Evolutionary conservation across 2,888 invertebrate genomes (phyloP), one percentile per base, ranked within the genome.

Genomic region (Brachynemurus nebulosus): DNA sequence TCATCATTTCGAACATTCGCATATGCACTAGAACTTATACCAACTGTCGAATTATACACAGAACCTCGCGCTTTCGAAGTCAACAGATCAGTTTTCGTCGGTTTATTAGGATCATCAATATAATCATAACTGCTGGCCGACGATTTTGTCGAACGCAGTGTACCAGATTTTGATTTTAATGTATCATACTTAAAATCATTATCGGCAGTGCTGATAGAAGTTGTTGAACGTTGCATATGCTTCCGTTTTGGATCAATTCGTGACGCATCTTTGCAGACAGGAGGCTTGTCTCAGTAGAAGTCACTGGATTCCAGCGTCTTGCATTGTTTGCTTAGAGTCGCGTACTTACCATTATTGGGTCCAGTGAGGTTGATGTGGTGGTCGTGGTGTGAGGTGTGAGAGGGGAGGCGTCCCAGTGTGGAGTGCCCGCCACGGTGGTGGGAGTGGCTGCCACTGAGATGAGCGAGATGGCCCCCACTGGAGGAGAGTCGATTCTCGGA

Each of bases 321-420:
- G 81, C 90, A 91, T 74, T 90, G 88, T 73, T 89, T 89, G 80
- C 86, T 89, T 72, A 90, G 74, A 70, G 89, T 90, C 69, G 89
- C 88, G 80, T 89, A 90, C 80, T 90, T 89, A 44, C 80, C 80
- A 70, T 80, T 80, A 73, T 85, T 78, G 59, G 78, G 77, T 63
- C 78, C 78, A 64, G 70, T 53, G 60, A 71, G 54, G 46, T 45
- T 46, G 46, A 46, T 45, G 46, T 49, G 64, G 55, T 71, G 69
- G 55, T 64, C 72, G 56, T 78, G 72, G 56, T 77, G 75, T 65
- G 72, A 72, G 57, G 70, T 68, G 58, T 71, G 71, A 56, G 74
- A 74, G 52, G 74, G 72, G 62, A 72, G 60, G 59, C 80, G 72
- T 60, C 78, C 81, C 55, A 79, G 71, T 59, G 78, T 80, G 33